phyloP scores from a whole-genome alignment of 2,888 invertebrate species.

The Leptinotarsa peninsularis region DNA sequence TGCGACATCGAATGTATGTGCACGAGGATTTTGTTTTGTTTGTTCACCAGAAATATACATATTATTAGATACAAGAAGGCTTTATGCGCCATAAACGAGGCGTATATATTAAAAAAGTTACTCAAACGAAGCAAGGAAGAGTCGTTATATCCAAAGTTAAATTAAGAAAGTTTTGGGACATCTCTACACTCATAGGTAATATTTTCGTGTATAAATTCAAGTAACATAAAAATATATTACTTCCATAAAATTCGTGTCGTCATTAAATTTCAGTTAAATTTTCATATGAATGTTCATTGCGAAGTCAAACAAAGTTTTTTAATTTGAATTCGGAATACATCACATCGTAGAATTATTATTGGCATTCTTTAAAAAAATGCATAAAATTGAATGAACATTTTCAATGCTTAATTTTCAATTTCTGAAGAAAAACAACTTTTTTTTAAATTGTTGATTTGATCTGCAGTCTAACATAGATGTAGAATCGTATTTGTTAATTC shows the following conservation, averaged over 20 bases:
- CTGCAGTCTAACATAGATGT: neutral
- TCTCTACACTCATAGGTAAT: conserved; percentile 28
- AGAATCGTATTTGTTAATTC: no score
- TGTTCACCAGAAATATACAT: conserved; percentile 25
- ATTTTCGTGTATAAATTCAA: conserved; percentile 27
- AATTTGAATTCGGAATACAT: no score
- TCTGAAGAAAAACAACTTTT: no score
- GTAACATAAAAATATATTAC: conserved; percentile 20
- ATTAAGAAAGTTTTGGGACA: conserved; percentile 34
- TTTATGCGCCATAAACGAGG: conserved; percentile 27
- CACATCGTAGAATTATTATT: no score
- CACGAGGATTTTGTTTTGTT: conserved; percentile 17
- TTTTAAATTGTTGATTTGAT: no score
- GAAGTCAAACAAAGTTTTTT: neutral
- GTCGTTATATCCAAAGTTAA: conserved; percentile 30
- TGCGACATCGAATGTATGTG: conserved; percentile 18
- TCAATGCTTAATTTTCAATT: no score
- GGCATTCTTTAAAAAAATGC: no score
- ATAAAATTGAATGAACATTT: no score
- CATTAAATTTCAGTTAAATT: conserved; percentile 9
- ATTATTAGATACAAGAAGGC: conserved; percentile 23
- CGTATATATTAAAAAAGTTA: conserved; percentile 35
- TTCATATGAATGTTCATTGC: neutral
- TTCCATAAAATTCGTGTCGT: neutral
- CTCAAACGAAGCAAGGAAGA: conserved; percentile 26